These are phyloP conservation scores for Brachionus paranguensis DNA, from an alignment of 1,140 invertebrate genomes.

Conservation along the genomic window DNA sequence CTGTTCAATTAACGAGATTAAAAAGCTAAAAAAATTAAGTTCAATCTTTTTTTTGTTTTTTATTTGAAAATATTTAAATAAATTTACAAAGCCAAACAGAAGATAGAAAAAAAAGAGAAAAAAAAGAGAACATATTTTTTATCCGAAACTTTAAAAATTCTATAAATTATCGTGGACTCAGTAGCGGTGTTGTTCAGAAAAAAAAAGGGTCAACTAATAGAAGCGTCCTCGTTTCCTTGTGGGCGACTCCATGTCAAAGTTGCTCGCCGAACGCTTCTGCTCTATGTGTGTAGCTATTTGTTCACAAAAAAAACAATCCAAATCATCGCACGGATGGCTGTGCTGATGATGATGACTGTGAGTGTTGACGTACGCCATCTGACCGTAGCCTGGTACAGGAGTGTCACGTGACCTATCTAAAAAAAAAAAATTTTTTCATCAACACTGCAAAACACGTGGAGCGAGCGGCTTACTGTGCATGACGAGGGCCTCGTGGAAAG, in stretches of 20 bases:
- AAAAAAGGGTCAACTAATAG: not conserved
- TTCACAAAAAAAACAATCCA: constrained; percentile 39
- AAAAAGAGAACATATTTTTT: not conserved
- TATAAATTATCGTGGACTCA: constrained; percentile 31
- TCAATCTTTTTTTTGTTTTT: not conserved
- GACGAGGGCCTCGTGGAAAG: constrained; percentile 26
- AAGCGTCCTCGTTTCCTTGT: constrained; percentile 27
- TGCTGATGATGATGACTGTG: constrained; percentile 13
- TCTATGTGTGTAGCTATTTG: constrained; percentile 34
- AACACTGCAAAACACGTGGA: no score
- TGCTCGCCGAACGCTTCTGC: constrained; percentile 10
- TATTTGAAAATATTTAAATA: not conserved
- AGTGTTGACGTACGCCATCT: not conserved
- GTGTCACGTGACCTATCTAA: constrained; percentile 15
- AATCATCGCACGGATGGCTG: constrained; percentile 27
- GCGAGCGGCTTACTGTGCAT: not conserved
- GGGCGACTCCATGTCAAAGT: constrained; percentile 32
- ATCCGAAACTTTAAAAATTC: constrained; percentile 35
- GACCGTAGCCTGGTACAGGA: not conserved
- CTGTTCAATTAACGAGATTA: not conserved
- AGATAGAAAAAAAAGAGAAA: not conserved
- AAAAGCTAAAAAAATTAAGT: not conserved
- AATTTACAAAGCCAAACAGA: constrained; percentile 30
- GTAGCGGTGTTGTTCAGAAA: no score
- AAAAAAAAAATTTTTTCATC: not conserved